Conservation (phyloP, 2,797 vertebrate species). For the Mus caroli region DNA sequence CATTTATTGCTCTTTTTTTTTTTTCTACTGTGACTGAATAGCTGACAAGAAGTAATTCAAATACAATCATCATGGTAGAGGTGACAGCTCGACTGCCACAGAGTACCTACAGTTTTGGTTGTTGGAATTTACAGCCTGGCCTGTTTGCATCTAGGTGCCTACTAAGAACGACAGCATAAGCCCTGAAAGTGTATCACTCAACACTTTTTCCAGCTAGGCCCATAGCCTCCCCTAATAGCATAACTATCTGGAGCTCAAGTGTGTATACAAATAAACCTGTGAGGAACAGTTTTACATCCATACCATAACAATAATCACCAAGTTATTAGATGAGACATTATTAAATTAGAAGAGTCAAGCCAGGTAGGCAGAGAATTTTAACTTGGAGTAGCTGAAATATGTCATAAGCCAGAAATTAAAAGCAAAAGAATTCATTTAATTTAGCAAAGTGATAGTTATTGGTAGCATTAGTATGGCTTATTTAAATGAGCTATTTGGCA, state of each 20-base stretch:
- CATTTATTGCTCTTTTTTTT: not conserved
- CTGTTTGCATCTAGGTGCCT: not conserved
- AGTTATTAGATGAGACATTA: not conserved
- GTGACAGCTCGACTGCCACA: not conserved
- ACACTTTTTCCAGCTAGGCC: not conserved
- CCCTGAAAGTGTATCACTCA: not conserved
- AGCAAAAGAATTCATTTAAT: constrained; percentile 20
- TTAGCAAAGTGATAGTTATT: not conserved
- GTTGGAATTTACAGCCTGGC: not conserved
- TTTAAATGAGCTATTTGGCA: not conserved
- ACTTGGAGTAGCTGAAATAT: not conserved
- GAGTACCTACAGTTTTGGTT: not conserved
- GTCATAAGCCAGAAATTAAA: constrained; percentile 34
- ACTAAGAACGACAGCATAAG: not conserved
- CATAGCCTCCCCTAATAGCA: not conserved
- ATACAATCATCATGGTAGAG: not conserved
- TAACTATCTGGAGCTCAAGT: not conserved
- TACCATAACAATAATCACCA: not conserved
- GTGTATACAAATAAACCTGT: not conserved
- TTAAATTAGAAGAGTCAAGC: constrained; percentile 27
- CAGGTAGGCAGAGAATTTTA: constrained; percentile 30
- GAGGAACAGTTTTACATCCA: not conserved
- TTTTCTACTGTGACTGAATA: not conserved
- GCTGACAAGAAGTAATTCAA: not conserved
- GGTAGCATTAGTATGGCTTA: constrained; percentile 13